Evolutionary conservation across 2,113 vertebrate species (phyloP).

Genomic region (Poeciliopsis retropinna): DNA sequence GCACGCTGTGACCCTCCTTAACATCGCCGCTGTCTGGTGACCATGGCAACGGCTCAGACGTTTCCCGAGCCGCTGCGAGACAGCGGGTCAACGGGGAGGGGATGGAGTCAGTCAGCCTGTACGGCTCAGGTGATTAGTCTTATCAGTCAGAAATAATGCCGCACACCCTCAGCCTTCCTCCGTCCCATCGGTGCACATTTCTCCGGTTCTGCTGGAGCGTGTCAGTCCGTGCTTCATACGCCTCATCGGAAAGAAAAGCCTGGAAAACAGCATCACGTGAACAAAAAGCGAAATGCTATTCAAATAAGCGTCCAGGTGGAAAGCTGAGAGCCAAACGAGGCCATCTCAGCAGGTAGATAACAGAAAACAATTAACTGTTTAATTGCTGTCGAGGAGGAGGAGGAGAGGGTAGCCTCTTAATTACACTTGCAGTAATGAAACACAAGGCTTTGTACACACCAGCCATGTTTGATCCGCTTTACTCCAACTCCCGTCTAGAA

Average conservation of each 20-base stretch:
- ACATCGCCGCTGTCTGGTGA: conserved; percentile 29
- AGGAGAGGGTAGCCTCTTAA: conserved; percentile 46
- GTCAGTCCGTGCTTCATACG: conserved; percentile 9
- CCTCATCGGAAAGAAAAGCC: conserved; percentile 2
- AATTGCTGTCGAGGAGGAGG: conserved; percentile 43
- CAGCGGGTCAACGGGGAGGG: conserved; percentile 5
- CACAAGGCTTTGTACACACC: conserved; percentile 28
- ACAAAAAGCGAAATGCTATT: conserved; percentile 36
- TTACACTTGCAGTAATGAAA: conserved; percentile 64
- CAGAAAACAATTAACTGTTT: conserved; percentile 43
- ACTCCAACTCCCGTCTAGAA: too few species aligned
- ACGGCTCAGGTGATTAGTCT: conserved; percentile 43
- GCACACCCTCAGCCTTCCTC: conserved; percentile 4
- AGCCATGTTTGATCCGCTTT: too few species aligned
- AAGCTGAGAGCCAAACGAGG: conserved; percentile 23
- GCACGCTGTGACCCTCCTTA: neutral
- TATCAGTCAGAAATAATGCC: conserved; percentile 41
- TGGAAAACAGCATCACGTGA: conserved; percentile 5
- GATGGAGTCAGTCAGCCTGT: conserved; percentile 30
- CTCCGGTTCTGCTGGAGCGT: neutral
- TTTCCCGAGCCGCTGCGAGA: conserved; percentile 12
- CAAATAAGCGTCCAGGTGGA: conserved; percentile 36
- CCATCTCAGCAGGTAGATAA: conserved; percentile 45
- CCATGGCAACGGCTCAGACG: conserved; percentile 58
- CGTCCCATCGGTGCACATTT: conserved; percentile 5